Evolutionary conservation across 1,140 invertebrate genomes (phyloP), one percentile per base, ranked within the genome.

Genomic region (Antheraea pernyi): DNA sequence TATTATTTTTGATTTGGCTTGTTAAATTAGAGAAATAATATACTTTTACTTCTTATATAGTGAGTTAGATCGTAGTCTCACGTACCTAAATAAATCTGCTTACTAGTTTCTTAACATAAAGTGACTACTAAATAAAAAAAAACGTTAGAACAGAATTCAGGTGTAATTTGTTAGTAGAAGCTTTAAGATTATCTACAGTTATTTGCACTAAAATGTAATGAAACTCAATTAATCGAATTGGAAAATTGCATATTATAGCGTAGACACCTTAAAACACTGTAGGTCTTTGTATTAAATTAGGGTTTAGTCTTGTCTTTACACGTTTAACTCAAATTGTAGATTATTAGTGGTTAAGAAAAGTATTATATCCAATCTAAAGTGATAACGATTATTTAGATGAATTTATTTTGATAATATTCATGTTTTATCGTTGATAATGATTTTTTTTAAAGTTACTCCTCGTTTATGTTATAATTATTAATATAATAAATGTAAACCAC

Each of bases 331-430:
- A 81, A 85, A 83, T 79, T 80, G 73, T 85, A 86, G 82, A 76
- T 73, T 79, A 73, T 75, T 86, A 86, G 78, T 22, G 59, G 72
- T 19, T 85, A 89, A 84, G 79, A 72, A 68, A 71, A 63, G 70
- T 72, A 73, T 75, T 68, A 70, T 78, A 74, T 74, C 22, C 22
- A 30, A 22, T 61, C 10, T 79, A 70, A 77, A 80, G 61, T 82
- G 81, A 80, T 83, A 80, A 80, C 42, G 74, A 80, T 87, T 73
- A 83, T 91, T 88, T 88, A 84, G 85, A 91, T 70, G 75, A 81
- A 75, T 85, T 91, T 91, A 91, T 89, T 91, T 90, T 91, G 88
- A 90, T 91, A 89, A 78, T 61, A 77, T 79, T 83, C 76, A 77
- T 76, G 67, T 85, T 85, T 83, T 84, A 85, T 75, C 82, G 80